Conservation (phyloP, 92 coral and sea anemone species). For the Diadumene lineata region DNA sequence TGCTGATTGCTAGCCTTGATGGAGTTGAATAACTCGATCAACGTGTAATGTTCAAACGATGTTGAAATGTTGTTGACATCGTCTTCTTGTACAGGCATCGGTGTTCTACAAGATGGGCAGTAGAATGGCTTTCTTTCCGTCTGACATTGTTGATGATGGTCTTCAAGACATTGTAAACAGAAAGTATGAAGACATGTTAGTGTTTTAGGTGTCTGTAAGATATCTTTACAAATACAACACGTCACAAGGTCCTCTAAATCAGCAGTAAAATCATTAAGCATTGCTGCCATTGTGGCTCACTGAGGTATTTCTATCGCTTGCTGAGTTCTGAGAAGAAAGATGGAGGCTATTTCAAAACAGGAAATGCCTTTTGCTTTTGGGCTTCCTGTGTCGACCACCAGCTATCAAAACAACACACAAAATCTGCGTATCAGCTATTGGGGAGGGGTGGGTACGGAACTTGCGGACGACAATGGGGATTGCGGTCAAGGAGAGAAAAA, state of each 20-base stretch:
- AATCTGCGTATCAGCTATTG: too few species aligned
- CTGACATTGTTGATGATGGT: neutral
- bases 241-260: neutral
- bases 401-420: too few species aligned
- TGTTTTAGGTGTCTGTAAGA: neutral
- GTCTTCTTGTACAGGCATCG: neutral
- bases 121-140: neutral
- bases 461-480: too few species aligned
- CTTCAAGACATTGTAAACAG: neutral
- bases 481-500: too few species aligned
- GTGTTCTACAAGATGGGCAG: slow-evolving; percentile 1
- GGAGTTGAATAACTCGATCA: neutral
- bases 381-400: too few species aligned
- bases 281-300: neutral
- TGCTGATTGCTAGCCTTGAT: slow-evolving; percentile 15
- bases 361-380: too few species aligned
- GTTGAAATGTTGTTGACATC: slow-evolving; percentile 8
- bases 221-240: neutral
- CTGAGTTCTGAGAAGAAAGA: neutral
- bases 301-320: too few species aligned
- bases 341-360: too few species aligned
- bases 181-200: slow-evolving; percentile 22
- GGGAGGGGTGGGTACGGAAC: too few species aligned
- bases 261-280: neutral
- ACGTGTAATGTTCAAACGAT: slow-evolving; percentile 9